Evolutionary conservation across 2,888 invertebrate species (phyloP).

Genomic region (Caenorhabditis angaria): DNA sequence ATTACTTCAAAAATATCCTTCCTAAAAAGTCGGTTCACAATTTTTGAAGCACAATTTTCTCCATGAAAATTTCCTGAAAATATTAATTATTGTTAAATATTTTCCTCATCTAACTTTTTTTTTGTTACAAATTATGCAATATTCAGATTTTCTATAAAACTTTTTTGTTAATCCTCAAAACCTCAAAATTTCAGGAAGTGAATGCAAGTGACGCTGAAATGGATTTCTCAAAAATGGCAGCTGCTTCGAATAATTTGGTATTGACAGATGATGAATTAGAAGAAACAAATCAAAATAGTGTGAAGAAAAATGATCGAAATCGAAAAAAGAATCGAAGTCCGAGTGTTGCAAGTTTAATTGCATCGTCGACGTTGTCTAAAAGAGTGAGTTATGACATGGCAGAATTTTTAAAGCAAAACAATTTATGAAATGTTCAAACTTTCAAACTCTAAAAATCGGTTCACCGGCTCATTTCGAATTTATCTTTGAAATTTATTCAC

Average conservation of each 20-base stretch:
- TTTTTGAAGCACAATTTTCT: too few relatives aligned
- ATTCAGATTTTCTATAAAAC: too few relatives aligned
- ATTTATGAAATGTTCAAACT: constrained; percentile 1
- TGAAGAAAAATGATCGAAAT: background rate
- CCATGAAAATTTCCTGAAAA: too few relatives aligned
- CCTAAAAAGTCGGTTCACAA: too few relatives aligned
- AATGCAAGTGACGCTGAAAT: constrained; percentile 30
- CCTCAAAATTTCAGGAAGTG: constrained; percentile 13
- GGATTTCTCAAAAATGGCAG: constrained; percentile 37
- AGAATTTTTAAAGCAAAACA: too few relatives aligned
- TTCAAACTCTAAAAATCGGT: constrained; percentile 12
- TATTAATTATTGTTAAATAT: too few relatives aligned
- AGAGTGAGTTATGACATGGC: constrained; percentile 8
- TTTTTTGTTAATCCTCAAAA: background rate
- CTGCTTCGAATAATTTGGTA: constrained; percentile 20
- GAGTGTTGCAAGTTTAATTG: constrained; percentile 15
- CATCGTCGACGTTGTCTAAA: constrained; percentile 27
- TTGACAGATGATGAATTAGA: constrained; percentile 19
- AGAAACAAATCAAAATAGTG: background rate
- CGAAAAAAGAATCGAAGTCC: constrained; percentile 27
- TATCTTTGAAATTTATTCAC: too few relatives aligned
- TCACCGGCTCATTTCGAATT: background rate
- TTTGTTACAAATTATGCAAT: too few relatives aligned
- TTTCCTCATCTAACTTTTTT: too few relatives aligned
- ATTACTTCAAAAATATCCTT: too few relatives aligned